Conservation (phyloP, 2,888 invertebrate species). For the Aplocera efformata region DNA sequence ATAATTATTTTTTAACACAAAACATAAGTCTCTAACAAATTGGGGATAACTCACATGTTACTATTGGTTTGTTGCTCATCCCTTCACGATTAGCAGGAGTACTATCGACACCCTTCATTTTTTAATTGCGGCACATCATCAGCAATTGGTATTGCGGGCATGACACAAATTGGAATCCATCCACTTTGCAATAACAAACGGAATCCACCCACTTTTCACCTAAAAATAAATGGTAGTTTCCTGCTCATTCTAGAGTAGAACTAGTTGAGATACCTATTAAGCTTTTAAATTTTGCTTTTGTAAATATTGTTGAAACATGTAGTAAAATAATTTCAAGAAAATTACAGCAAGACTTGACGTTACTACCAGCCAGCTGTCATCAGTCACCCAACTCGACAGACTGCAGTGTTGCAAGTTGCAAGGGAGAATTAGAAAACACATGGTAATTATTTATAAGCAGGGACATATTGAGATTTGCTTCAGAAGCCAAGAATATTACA, state of each 20-base stretch:
- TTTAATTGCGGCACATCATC: conserved; percentile 65
- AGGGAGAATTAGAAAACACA: too few species aligned
- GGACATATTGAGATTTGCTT: too few species aligned
- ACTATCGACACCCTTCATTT: conserved; percentile 82
- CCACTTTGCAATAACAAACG: conserved; percentile 33
- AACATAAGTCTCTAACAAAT: neutral
- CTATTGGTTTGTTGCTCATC: conserved; percentile 86
- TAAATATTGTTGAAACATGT: neutral
- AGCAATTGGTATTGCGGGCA: conserved; percentile 60
- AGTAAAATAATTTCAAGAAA: conserved; percentile 16
- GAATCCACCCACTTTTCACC: conserved; percentile 69
- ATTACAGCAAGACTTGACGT: conserved; percentile 1
- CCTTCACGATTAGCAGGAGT: conserved; percentile 70
- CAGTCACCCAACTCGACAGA: conserved; percentile 60
- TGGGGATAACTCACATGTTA: conserved; percentile 83
- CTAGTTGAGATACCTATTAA: too few species aligned
- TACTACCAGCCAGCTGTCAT: conserved; percentile 54
- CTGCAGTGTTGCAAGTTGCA: conserved; percentile 10
- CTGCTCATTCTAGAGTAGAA: too few species aligned
- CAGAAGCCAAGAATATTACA: too few species aligned
- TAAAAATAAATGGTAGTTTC: conserved; percentile 24
- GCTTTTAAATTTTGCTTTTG: too few species aligned
- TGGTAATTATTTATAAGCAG: too few species aligned
- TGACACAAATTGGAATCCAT: conserved; percentile 64
- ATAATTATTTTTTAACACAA: conserved; percentile 11